phyloP scores from a whole-genome alignment of 2,797 vertebrate species.

The Cossypha niveicapilla region DNA sequence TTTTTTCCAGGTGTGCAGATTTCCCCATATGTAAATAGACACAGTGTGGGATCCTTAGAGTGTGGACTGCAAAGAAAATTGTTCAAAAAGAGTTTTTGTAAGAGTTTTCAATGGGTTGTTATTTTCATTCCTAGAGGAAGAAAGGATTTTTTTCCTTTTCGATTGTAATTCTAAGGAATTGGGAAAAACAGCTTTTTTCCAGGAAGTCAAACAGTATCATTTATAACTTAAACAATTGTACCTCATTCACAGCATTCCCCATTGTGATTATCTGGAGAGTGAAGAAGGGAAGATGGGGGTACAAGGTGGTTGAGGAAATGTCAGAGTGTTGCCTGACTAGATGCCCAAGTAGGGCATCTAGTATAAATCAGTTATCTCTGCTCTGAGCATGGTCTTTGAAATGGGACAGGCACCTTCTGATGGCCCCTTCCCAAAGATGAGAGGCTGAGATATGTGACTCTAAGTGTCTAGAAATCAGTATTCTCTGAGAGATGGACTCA shows the following conservation, averaged over 20 bases:
- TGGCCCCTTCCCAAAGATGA: neutral
- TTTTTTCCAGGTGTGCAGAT: neutral
- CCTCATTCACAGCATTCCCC: neutral
- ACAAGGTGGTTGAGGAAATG: neutral
- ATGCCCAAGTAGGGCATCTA: neutral
- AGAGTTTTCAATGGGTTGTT: neutral
- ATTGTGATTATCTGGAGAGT: neutral
- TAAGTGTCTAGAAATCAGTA: neutral
- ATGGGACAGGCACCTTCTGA: neutral
- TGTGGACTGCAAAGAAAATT: neutral
- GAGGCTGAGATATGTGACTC: neutral
- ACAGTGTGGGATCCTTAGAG: neutral
- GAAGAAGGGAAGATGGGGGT: neutral
- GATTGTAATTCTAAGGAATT: neutral
- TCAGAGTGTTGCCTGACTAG: neutral
- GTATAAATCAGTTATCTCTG: neutral
- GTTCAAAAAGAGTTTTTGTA: neutral
- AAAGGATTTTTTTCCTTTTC: neutral
- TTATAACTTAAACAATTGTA: neutral
- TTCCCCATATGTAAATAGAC: neutral
- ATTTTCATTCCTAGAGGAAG: neutral
- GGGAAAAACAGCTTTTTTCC: neutral
- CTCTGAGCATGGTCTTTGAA: neutral
- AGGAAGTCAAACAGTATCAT: neutral
- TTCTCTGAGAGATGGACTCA: neutral